These are phyloP conservation scores for Morbakka virulenta DNA, from an alignment of 30 jellyfish, hydroid and myxozoan genomes.

Conservation along the genomic window DNA sequence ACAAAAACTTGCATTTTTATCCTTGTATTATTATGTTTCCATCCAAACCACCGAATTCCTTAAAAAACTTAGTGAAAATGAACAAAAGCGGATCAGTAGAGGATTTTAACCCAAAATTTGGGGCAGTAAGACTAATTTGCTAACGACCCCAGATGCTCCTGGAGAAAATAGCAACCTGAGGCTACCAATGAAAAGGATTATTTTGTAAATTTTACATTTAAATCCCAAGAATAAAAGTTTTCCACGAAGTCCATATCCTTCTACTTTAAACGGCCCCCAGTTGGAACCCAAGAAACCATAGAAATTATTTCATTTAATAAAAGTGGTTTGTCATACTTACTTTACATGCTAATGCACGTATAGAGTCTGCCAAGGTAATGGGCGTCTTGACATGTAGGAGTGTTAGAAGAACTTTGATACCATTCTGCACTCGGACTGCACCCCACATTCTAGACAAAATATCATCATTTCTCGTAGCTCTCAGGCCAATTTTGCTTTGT, in stretches of 20 bases:
- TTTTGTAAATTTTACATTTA: too few relatives aligned
- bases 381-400: slow-evolving; percentile 65
- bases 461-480: slow-evolving; percentile 15
- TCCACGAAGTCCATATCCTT: background rate
- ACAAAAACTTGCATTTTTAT: too few relatives aligned
- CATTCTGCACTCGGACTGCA: slow-evolving; percentile 74
- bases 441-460: slow-evolving; percentile 68
- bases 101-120: too few relatives aligned
- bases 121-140: too few relatives aligned
- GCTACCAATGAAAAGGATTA: too few relatives aligned
- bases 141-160: too few relatives aligned
- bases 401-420: slow-evolving; percentile 61
- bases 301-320: background rate
- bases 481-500: background rate
- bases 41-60: too few relatives aligned
- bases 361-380: slow-evolving; percentile 74
- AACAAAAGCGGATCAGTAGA: too few relatives aligned
- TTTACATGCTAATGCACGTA: slow-evolving; percentile 76
- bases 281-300: background rate
- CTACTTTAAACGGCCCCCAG: background rate
- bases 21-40: too few relatives aligned
- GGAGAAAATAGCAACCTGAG: too few relatives aligned
- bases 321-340: slow-evolving; percentile 30
- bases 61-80: too few relatives aligned
- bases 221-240: background rate